These are phyloP conservation scores for Acropternis orthonyx DNA, from an alignment of 2,797 vertebrate genomes.

Conservation along the genomic window DNA sequence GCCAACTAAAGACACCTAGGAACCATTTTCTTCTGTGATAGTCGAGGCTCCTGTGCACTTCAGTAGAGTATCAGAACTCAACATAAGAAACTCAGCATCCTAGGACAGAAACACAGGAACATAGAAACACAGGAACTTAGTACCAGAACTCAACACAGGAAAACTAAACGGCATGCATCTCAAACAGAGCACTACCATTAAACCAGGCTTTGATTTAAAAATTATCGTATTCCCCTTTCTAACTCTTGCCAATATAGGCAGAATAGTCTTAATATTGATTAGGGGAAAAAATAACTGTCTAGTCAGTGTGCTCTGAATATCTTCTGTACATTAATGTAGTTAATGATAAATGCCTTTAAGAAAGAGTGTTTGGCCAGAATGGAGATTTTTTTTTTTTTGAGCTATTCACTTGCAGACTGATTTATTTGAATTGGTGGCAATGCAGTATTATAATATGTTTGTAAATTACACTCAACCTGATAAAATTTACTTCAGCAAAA, in stretches of 20 bases:
- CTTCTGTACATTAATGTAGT: neutral
- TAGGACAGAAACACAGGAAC: neutral
- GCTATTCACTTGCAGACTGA: slow-evolving; percentile 1
- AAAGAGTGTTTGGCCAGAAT: neutral
- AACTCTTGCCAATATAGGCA: neutral
- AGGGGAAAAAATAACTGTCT: neutral
- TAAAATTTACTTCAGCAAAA: neutral
- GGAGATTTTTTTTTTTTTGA: neutral
- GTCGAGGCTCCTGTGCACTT: neutral
- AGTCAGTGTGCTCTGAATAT: neutral
- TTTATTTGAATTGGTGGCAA: slow-evolving; percentile 20
- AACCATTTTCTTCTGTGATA: neutral
- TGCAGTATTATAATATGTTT: neutral
- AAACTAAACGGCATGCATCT: neutral
- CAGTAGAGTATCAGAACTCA: neutral
- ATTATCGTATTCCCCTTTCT: neutral
- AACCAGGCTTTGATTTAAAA: neutral
- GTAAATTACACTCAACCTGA: neutral
- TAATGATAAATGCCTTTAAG: neutral
- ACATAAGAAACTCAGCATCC: neutral
- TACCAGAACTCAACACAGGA: neutral
- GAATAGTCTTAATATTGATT: neutral
- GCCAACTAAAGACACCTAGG: neutral
- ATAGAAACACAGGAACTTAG: neutral
- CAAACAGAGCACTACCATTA: neutral